Evolutionary conservation across 2,888 invertebrate genomes (phyloP).

Genomic region (Perithous albicinctus): DNA sequence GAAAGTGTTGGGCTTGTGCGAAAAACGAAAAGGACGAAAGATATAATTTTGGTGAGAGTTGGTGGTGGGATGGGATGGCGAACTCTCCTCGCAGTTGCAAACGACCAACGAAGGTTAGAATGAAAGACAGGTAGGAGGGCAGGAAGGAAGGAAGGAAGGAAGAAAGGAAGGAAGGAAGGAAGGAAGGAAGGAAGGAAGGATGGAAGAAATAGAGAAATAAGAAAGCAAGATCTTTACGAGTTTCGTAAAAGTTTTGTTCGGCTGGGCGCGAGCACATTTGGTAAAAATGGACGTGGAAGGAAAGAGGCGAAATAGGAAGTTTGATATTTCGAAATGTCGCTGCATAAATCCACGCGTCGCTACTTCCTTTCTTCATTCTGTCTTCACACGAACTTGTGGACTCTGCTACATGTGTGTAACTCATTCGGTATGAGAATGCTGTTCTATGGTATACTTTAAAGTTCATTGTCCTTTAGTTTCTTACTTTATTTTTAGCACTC

Average conservation of each 20-base stretch:
- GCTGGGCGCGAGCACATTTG: constrained; percentile 56
- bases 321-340: constrained; percentile 59
- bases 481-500: neutral
- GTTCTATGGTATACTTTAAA: no score
- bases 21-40: constrained; percentile 38
- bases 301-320: constrained; percentile 18
- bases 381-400: constrained; percentile 11
- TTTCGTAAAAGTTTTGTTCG: constrained; percentile 67
- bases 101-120: constrained; percentile 11
- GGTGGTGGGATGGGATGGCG: constrained; percentile 33
- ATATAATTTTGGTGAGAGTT: constrained; percentile 49
- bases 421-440: neutral
- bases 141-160: constrained; percentile 29
- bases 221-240: constrained; percentile 63
- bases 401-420: neutral
- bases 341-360: constrained; percentile 68
- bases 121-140: constrained; percentile 29
- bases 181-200: constrained; percentile 42
- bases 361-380: constrained; percentile 41
- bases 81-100: constrained; percentile 46
- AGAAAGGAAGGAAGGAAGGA: constrained; percentile 41
- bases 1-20: constrained; percentile 15
- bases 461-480: neutral
- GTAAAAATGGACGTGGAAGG: constrained; percentile 46
- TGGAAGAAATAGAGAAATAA: no score